Evolutionary conservation across 1,140 invertebrate genomes (phyloP).

Genomic region (Dinothrombium tinctorium): DNA sequence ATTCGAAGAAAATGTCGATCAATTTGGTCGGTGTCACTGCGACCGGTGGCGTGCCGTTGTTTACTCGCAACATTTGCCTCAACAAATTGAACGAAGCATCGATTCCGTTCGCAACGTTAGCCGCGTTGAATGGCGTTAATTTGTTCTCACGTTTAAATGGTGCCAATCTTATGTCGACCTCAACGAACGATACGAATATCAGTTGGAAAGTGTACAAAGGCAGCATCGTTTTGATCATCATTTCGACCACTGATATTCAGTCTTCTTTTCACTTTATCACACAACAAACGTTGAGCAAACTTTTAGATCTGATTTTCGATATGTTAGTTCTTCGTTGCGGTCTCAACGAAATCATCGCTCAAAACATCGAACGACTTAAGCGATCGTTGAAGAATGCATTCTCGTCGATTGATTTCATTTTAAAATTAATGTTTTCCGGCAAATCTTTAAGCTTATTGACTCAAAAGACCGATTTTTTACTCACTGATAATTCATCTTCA

Average conservation of each 20-base stretch:
- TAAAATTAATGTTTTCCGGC: constrained; percentile 3
- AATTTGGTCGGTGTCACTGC: constrained; percentile 7
- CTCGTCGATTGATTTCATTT: constrained; percentile 7
- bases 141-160: constrained; percentile 10
- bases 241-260: neutral
- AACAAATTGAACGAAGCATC: neutral
- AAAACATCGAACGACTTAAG: constrained; percentile 8
- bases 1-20: no score
- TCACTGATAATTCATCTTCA: neutral
- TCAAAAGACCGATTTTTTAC: neutral
- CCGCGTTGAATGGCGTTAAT: constrained; percentile 9
- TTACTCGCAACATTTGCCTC: no score
- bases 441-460: neutral
- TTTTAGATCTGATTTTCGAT: constrained; percentile 8
- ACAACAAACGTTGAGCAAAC: neutral
- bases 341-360: neutral
- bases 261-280: neutral
- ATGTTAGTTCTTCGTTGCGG: constrained; percentile 5
- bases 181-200: neutral
- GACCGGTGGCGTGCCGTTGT: constrained; percentile 7
- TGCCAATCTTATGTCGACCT: neutral
- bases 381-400: constrained; percentile 2
- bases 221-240: constrained; percentile 6
- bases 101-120: neutral
- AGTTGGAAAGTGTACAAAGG: constrained; percentile 9